A percentile compares a stretch with the other conserved stretches of the same genome.
Evolutionary conservation across 2,113 vertebrate species (phyloP).

Genomic region (Lota lota): DNA sequence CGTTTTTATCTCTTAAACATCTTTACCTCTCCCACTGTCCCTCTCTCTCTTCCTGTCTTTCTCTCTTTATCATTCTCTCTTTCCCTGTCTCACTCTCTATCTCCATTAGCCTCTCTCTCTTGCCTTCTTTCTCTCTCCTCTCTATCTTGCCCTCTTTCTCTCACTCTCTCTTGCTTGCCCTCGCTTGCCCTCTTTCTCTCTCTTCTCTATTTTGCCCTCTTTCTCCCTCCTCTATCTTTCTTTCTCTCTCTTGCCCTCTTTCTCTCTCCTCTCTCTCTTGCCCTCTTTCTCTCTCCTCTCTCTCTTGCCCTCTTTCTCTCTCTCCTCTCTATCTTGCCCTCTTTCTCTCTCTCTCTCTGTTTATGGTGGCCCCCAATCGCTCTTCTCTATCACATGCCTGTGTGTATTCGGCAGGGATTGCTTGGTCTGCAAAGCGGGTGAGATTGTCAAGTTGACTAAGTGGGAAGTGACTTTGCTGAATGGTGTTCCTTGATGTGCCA

Average conservation of each 20-base stretch:
- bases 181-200: conserved; percentile 38
- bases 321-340: background rate
- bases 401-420: conserved; percentile 35
- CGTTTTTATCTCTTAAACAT: conserved; percentile 20
- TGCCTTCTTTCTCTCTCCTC: background rate
- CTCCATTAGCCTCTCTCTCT: conserved; percentile 32
- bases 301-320: background rate
- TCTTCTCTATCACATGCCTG: background rate
- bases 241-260: conserved; percentile 24
- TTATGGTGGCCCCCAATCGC: background rate
- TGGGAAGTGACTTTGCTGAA: conserved; percentile 59
- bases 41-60: background rate
- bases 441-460: conserved; percentile 54
- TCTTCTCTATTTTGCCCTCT: conserved; percentile 17
- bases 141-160: conserved; percentile 23
- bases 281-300: no score
- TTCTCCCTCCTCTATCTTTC: background rate
- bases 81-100: conserved; percentile 33
- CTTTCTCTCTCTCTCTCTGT: no score
- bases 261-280: no score
- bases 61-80: background rate
- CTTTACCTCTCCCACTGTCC: conserved; percentile 2
- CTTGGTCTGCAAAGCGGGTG: conserved; percentile 49
- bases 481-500: conserved; percentile 23
- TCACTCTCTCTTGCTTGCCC: conserved; percentile 29